Conservation (phyloP, 2,888 invertebrate genomes). For the Pandemis cinnamomeana region DNA sequence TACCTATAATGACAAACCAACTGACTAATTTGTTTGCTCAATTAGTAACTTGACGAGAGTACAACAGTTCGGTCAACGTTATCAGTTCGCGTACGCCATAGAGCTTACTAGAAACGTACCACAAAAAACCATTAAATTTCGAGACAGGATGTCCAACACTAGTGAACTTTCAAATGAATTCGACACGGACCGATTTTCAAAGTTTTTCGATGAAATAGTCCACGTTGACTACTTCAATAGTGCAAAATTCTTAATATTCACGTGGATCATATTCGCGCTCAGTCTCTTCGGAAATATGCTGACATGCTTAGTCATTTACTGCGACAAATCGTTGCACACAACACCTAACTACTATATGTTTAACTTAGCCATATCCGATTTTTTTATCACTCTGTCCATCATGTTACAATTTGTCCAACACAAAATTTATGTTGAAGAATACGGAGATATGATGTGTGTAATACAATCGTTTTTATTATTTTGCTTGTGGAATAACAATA, state of each 20-base stretch:
- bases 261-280: background rate
- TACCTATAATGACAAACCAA: background rate
- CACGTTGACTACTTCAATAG: background rate
- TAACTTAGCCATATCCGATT: conserved; percentile 2
- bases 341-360: conserved; percentile 3
- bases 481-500: conserved; percentile 49
- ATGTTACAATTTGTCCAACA: conserved; percentile 44
- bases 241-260: background rate
- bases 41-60: background rate
- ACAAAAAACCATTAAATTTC: background rate
- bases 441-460: background rate
- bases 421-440: conserved; percentile 39
- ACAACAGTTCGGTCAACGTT: background rate
- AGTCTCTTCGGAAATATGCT: background rate
- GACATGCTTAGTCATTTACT: background rate
- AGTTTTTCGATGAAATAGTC: background rate
- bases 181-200: background rate
- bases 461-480: conserved; percentile 42
- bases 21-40: background rate
- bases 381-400: background rate
- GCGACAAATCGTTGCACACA: background rate
- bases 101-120: background rate
- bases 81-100: background rate
- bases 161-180: background rate
- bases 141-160: background rate